These are phyloP conservation scores for Neodiprion pinetum DNA, from an alignment of 1,140 invertebrate species.

Conservation along the genomic window DNA sequence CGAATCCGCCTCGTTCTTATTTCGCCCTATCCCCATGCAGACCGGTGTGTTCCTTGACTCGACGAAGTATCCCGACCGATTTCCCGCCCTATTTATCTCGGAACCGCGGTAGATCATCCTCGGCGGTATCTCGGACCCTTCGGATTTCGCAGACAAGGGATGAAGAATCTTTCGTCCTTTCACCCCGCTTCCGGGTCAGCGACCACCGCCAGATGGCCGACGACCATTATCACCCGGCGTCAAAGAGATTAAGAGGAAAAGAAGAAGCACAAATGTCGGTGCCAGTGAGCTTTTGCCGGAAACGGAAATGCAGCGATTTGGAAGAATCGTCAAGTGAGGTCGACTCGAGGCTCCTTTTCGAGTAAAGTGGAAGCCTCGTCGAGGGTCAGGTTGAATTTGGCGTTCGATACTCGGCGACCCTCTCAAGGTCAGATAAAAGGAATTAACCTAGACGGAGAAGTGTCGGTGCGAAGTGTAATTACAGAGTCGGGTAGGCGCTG, in stretches of 20 bases:
- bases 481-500: background rate
- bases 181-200: slow-evolving; percentile 16
- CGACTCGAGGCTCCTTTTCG: background rate
- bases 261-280: slow-evolving; percentile 20
- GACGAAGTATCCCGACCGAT: background rate
- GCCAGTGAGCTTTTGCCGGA: background rate
- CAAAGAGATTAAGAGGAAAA: background rate
- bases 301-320: background rate
- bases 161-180: too few relatives aligned
- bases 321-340: background rate
- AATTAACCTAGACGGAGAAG: too few relatives aligned
- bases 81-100: background rate
- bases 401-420: too few relatives aligned
- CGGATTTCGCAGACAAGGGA: too few relatives aligned
- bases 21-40: background rate
- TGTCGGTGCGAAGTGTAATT: too few relatives aligned
- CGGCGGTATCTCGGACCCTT: too few relatives aligned
- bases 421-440: too few relatives aligned
- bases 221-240: background rate
- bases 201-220: background rate
- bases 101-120: too few relatives aligned
- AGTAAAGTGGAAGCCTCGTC: too few relatives aligned
- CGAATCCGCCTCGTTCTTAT: background rate
- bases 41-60: too few relatives aligned
- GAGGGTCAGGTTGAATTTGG: too few relatives aligned